Evolutionary conservation across 2,113 vertebrate species (phyloP).

Genomic region (Hucho hucho): DNA sequence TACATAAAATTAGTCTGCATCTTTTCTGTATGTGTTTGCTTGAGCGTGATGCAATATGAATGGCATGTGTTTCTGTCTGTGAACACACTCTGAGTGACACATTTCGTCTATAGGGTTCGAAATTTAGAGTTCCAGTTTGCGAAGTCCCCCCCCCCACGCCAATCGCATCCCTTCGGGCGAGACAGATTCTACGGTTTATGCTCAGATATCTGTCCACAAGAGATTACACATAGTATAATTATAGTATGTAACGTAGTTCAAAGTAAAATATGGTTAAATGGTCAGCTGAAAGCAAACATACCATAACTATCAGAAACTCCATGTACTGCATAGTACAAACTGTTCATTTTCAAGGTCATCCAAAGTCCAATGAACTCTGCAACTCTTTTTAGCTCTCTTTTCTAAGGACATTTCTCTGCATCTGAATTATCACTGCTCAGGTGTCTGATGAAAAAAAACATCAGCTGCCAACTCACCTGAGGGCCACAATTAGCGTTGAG

Average conservation of each 20-base stretch:
- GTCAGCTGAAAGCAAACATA: too few species aligned
- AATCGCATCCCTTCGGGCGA: too few species aligned
- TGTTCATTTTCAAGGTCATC: background rate
- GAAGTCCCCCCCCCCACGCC: too few species aligned
- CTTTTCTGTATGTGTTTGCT: background rate
- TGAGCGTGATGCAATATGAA: background rate
- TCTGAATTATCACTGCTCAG: slow-evolving; percentile 38
- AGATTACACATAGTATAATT: too few species aligned
- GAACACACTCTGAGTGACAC: too few species aligned
- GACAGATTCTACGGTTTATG: too few species aligned
- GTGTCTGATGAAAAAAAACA: slow-evolving; percentile 47
- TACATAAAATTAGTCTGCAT: background rate
- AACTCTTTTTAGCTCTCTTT: background rate
- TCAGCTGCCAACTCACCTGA: slow-evolving; percentile 67
- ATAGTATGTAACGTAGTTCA: too few species aligned
- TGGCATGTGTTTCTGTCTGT: background rate
- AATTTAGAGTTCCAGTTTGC: too few species aligned
- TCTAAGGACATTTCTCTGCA: background rate
- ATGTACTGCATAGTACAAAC: background rate
- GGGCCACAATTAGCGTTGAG: slow-evolving; percentile 64
- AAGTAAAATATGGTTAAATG: too few species aligned
- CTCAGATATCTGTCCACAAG: too few species aligned
- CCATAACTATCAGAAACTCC: background rate
- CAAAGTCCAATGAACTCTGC: background rate
- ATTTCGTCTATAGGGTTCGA: too few species aligned